Conservation (phyloP, 2,797 vertebrate genomes). For the Phrynocephalus vlangalii region DNA sequence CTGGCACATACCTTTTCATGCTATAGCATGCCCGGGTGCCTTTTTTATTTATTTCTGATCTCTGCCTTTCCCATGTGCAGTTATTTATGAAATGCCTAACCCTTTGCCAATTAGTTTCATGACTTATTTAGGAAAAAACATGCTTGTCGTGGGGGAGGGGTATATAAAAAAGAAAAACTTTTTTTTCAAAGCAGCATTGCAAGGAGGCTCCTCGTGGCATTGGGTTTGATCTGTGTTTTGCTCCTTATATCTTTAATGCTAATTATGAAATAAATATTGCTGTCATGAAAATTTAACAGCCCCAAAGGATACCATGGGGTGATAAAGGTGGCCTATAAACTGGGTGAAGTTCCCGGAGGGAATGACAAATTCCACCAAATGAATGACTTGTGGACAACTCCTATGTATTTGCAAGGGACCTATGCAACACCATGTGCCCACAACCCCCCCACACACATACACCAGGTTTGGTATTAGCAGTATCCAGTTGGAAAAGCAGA, state of each 20-base stretch:
- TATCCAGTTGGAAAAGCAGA: constrained; percentile 68
- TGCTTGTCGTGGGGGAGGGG: background rate
- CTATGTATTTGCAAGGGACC: background rate
- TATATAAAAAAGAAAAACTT: constrained; percentile 49
- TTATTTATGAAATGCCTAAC: constrained; percentile 67
- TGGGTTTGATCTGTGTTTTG: constrained; percentile 41
- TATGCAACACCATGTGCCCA: background rate
- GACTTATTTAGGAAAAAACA: constrained; percentile 75
- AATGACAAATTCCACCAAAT: background rate
- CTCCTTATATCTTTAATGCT: constrained; percentile 72
- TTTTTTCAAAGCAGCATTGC: constrained; percentile 66
- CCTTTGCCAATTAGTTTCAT: constrained; percentile 67
- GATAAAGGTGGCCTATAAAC: constrained; percentile 56
- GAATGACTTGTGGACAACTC: background rate
- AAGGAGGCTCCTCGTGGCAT: constrained; percentile 58
- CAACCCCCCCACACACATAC: too few species aligned
- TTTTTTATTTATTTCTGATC: constrained; percentile 43
- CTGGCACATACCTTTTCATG: background rate
- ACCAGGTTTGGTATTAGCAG: constrained; percentile 41
- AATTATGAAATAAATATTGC: background rate
- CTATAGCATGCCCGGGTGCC: background rate
- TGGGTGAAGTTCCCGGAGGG: constrained; percentile 49
- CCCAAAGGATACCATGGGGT: constrained; percentile 55
- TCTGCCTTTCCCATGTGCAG: constrained; percentile 38
- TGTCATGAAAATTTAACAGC: constrained; percentile 59